phyloP scores from a whole-genome alignment of 2,888 invertebrate species.

The Agonopterix arenella region DNA sequence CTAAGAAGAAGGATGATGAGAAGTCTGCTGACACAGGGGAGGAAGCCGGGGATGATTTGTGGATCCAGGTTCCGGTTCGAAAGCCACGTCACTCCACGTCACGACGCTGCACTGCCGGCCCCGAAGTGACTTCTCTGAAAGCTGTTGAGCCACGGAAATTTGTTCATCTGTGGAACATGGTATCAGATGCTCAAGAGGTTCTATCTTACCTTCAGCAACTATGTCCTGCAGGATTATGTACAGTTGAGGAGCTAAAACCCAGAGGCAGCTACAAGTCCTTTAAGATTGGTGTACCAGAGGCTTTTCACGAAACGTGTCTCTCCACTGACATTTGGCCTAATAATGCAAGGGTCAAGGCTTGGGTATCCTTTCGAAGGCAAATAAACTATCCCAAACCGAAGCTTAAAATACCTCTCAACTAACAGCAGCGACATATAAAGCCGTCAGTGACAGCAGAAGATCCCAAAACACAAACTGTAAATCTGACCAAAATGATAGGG shows the following conservation, averaged over 20 bases:
- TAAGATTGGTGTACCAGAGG: slow-evolving; percentile 12
- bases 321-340: slow-evolving; percentile 13
- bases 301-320: slow-evolving; percentile 8
- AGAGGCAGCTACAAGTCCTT: slow-evolving; percentile 16
- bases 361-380: slow-evolving; percentile 6
- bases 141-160: slow-evolving; percentile 14
- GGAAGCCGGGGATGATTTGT: too few species aligned
- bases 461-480: not conserved
- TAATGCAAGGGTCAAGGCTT: slow-evolving; percentile 13
- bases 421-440: not conserved
- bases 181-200: slow-evolving; percentile 11
- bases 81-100: not conserved
- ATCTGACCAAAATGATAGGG: slow-evolving; percentile 6
- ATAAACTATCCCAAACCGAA: too few species aligned
- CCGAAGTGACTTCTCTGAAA: slow-evolving; percentile 8
- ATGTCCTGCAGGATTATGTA: slow-evolving; percentile 9
- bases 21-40: too few species aligned
- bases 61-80: too few species aligned
- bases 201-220: slow-evolving; percentile 9
- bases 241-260: slow-evolving; percentile 14
- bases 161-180: slow-evolving; percentile 19
- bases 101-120: slow-evolving; percentile 8
- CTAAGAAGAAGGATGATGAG: too few species aligned
- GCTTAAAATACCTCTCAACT: not conserved
- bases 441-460: not conserved